Conservation (phyloP, 23 tunicate species). For the Diplosoma virens region DNA sequence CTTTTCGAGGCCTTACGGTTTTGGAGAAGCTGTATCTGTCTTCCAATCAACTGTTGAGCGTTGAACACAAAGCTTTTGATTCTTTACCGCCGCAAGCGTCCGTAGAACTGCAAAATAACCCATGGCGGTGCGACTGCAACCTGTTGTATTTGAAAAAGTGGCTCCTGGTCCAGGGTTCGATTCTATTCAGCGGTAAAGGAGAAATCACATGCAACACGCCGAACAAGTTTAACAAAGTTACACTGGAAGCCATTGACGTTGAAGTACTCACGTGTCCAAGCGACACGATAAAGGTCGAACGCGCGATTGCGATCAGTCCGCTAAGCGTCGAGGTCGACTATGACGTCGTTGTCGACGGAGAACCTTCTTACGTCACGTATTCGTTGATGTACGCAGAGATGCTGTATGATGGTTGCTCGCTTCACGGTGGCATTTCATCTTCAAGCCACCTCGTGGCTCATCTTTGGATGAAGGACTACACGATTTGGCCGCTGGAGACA, state of each 20-base stretch:
- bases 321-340: slow-evolving; percentile 24
- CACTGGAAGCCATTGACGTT: slow-evolving; percentile 48
- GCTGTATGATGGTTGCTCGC: slow-evolving; percentile 45
- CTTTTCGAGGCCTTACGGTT: slow-evolving; percentile 3
- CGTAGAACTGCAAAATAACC: slow-evolving; percentile 53
- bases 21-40: slow-evolving; percentile 55
- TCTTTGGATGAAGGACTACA: slow-evolving; percentile 63
- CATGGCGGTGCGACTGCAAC: slow-evolving; percentile 71
- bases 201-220: slow-evolving; percentile 55
- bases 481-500: slow-evolving; percentile 7
- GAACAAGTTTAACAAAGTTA: slow-evolving; percentile 33
- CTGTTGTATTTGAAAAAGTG: slow-evolving; percentile 53
- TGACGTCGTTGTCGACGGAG: slow-evolving; percentile 1
- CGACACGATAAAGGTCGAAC: neutral
- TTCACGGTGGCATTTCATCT: slow-evolving; percentile 8
- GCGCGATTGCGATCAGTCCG: neutral
- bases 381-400: slow-evolving; percentile 60
- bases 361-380: slow-evolving; percentile 56
- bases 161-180: slow-evolving; percentile 38
- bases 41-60: slow-evolving; percentile 44
- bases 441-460: slow-evolving; percentile 23
- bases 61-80: slow-evolving; percentile 37
- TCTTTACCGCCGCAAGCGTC: slow-evolving; percentile 23
- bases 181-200: slow-evolving; percentile 15
- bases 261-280: slow-evolving; percentile 39